Evolutionary conservation across 2,888 invertebrate genomes (phyloP), one percentile per base, ranked within the genome.

Genomic region (Amorpha juglandis): DNA sequence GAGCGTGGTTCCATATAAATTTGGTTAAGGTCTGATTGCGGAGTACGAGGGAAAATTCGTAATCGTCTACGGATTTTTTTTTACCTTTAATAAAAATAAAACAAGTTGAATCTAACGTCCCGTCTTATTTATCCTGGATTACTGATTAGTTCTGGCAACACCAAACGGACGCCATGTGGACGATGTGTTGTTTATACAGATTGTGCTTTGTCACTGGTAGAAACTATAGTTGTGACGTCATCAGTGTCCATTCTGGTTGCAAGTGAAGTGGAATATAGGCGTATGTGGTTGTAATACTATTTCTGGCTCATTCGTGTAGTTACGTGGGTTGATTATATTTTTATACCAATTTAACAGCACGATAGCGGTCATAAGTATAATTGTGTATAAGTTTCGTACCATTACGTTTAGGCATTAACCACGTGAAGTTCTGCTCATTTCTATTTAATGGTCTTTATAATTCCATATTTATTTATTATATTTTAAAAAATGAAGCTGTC

Each of bases 121-220:
- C 50, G n/a, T 19, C 8, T 51, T 14, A 45, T 3, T 38, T 58
- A 38, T 16, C n/a, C 11, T 19, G 19, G 11, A 14, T 8, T 8
- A 1, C 1, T n/a, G 4, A 53, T n/a, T 11, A 12, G 12, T n/a
- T 16, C n/a, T 55, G 35, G 58, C 58, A 58, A 58, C 16, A 58
- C 58, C 6, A n/a, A 58, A 38, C 16, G 16, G 6, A 38, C 12
- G 35, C 16, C 35, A 42, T 42, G 58, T 58, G 58, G 58, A 38
- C 58, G 58, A 58, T 42, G 33, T 53, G 38, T 35, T 55, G 55
- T 38, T 58, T 58, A 42, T 12, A 42, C 11, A 58, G 42, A 58
- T 58, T 42, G 19, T 58, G 58, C 58, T 42, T 58, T 42, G 58
- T 58, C 58, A 58, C 58, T 58, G 38, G 9, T 9, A 42, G 38